These are phyloP conservation scores for Euura lappo DNA, from an alignment of 1,140 invertebrate genomes.

Conservation along the genomic window DNA sequence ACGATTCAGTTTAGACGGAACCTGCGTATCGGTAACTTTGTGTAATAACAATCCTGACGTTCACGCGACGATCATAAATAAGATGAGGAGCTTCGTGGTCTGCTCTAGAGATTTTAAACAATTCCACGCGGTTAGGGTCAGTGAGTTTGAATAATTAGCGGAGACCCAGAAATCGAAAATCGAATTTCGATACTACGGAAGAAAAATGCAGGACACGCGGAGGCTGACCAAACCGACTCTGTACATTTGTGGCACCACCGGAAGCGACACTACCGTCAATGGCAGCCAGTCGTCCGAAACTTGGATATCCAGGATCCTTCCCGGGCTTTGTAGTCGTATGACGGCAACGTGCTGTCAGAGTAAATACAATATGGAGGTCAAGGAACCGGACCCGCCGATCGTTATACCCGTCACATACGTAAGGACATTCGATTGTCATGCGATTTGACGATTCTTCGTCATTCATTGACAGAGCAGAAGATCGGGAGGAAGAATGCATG, in stretches of 20 bases:
- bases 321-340: not conserved
- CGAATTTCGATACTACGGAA: not conserved
- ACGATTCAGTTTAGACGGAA: too few relatives aligned
- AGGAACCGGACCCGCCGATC: not conserved
- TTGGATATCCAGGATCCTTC: not conserved
- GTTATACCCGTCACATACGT: not conserved
- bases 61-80: too few relatives aligned
- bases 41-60: too few relatives aligned
- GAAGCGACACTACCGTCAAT: slow-evolving; percentile 17
- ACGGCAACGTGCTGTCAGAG: not conserved
- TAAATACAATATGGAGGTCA: slow-evolving; percentile 2
- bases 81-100: too few relatives aligned
- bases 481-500: too few relatives aligned
- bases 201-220: slow-evolving; percentile 27
- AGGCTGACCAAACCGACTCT: slow-evolving; percentile 32
- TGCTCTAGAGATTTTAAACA: too few relatives aligned
- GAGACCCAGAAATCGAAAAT: slow-evolving; percentile 27
- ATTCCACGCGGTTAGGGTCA: too few relatives aligned
- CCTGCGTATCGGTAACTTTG: too few relatives aligned
- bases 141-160: not conserved
- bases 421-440: not conserved
- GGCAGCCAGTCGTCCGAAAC: not conserved
- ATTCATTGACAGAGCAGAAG: too few relatives aligned
- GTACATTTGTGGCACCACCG: slow-evolving; percentile 30
- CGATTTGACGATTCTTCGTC: too few relatives aligned